These are phyloP conservation scores for Malthinus flaveolus DNA, from an alignment of 2,888 invertebrate genomes.

Conservation along the genomic window DNA sequence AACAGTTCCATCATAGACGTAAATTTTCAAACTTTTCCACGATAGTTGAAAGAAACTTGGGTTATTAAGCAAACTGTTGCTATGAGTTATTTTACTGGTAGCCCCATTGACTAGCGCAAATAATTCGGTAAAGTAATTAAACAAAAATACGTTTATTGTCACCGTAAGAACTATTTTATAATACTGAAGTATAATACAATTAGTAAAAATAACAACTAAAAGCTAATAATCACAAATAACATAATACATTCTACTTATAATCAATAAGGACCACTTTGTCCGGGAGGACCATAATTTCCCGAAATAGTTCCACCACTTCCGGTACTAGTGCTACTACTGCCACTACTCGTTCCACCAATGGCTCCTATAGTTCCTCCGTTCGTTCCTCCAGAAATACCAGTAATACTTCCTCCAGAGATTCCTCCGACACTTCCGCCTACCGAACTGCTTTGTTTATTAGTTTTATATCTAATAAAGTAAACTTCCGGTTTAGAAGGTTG, in stretches of 20 bases:
- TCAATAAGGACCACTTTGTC: slow-evolving; percentile 52
- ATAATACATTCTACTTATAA: slow-evolving; percentile 6
- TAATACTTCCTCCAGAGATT: slow-evolving; percentile 38
- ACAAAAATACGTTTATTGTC: slow-evolving; percentile 9
- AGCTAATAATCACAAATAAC: background rate
- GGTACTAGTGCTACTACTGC: slow-evolving; percentile 10
- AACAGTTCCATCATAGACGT: too few species aligned
- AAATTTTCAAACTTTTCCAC: too few species aligned
- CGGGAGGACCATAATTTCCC: slow-evolving; percentile 50
- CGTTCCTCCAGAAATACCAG: slow-evolving; percentile 43
- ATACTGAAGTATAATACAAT: slow-evolving; percentile 1
- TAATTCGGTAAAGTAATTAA: too few species aligned
- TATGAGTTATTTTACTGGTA: too few species aligned
- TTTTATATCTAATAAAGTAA: slow-evolving; percentile 85
- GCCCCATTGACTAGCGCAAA: too few species aligned
- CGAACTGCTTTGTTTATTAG: slow-evolving; percentile 61
- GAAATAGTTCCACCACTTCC: slow-evolving; percentile 51
- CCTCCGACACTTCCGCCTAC: slow-evolving; percentile 45
- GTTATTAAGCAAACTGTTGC: too few species aligned
- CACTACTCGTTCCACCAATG: slow-evolving; percentile 33
- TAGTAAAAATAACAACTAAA: background rate
- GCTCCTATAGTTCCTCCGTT: slow-evolving; percentile 39
- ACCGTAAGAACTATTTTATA: slow-evolving; percentile 9
- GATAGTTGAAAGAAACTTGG: too few species aligned
- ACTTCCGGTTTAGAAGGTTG: slow-evolving; percentile 88